phyloP scores from a whole-genome alignment of 2,888 invertebrate species.

The Dynastes tityus region DNA sequence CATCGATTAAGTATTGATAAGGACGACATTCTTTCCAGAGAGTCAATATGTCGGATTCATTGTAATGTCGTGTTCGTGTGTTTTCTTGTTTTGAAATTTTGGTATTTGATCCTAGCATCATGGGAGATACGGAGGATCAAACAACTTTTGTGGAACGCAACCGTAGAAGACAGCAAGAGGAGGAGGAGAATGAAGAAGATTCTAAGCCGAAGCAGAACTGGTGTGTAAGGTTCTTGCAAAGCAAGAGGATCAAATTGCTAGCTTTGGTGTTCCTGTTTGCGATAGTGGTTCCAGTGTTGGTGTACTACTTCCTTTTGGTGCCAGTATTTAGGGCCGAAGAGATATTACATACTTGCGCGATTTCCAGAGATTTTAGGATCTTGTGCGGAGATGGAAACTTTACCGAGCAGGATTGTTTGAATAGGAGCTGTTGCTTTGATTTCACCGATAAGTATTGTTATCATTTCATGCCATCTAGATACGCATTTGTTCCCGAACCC shows the following conservation, averaged over 20 bases:
- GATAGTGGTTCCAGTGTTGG: background rate
- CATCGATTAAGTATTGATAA: constrained; percentile 11
- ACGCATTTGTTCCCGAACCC: constrained; percentile 57
- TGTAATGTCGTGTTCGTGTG: background rate
- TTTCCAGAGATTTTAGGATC: constrained; percentile 58
- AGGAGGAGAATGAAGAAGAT: constrained; percentile 13
- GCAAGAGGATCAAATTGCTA: background rate
- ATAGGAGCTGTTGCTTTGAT: constrained; percentile 65
- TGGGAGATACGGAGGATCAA: background rate
- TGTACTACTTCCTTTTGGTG: constrained; percentile 13
- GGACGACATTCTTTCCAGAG: background rate
- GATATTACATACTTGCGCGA: background rate
- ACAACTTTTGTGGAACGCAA: constrained; percentile 22
- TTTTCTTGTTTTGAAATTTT: background rate
- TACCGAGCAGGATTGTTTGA: constrained; percentile 52
- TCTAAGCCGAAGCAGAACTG: background rate
- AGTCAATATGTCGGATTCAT: constrained; percentile 1
- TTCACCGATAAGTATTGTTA: constrained; percentile 61
- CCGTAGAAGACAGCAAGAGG: background rate
- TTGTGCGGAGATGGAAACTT: constrained; percentile 63
- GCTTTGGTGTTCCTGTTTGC: background rate
- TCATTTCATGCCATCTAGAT: constrained; percentile 66
- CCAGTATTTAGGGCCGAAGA: background rate
- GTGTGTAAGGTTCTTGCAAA: background rate
- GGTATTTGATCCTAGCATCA: background rate